A percentile compares a stretch with the other conserved stretches of the same genome.
phyloP scores from a whole-genome alignment of 2,797 vertebrate genomes.

The Xenentodon cancila region DNA sequence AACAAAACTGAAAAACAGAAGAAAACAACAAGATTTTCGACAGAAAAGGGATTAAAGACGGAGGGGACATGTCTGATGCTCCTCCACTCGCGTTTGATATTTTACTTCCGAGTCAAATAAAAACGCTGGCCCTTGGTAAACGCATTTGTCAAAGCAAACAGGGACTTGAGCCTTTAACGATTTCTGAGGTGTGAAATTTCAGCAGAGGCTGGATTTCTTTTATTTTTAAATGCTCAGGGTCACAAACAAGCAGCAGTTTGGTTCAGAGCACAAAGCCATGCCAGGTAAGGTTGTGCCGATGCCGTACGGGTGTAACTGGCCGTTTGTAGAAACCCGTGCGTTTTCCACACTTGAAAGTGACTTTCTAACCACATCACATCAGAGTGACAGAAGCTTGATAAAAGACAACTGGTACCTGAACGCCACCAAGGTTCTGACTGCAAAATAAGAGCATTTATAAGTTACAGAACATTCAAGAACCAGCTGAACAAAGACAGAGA shows the following conservation, averaged over 20 bases:
- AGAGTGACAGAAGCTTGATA: too few species aligned
- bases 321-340: too few species aligned
- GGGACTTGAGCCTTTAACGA: conserved; percentile 3
- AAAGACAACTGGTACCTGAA: too few species aligned
- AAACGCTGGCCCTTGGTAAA: neutral
- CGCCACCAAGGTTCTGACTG: too few species aligned
- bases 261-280: conserved; percentile 12
- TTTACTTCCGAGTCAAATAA: conserved; percentile 40
- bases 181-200: conserved; percentile 18
- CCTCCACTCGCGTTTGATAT: conserved; percentile 29
- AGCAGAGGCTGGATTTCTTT: neutral
- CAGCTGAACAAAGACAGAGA: too few species aligned
- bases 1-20: conserved; percentile 32
- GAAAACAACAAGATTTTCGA: conserved; percentile 30
- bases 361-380: too few species aligned
- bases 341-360: too few species aligned
- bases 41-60: conserved; percentile 41
- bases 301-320: too few species aligned
- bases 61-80: conserved; percentile 15
- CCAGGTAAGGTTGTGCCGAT: neutral
- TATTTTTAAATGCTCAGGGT: conserved; percentile 22
- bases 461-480: too few species aligned
- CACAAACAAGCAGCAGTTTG: conserved; percentile 1
- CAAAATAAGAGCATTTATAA: too few species aligned
- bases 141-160: conserved; percentile 7